These are phyloP conservation scores for Triplophysa dalaica DNA, from an alignment of 2,113 vertebrate species.

Conservation along the genomic window DNA sequence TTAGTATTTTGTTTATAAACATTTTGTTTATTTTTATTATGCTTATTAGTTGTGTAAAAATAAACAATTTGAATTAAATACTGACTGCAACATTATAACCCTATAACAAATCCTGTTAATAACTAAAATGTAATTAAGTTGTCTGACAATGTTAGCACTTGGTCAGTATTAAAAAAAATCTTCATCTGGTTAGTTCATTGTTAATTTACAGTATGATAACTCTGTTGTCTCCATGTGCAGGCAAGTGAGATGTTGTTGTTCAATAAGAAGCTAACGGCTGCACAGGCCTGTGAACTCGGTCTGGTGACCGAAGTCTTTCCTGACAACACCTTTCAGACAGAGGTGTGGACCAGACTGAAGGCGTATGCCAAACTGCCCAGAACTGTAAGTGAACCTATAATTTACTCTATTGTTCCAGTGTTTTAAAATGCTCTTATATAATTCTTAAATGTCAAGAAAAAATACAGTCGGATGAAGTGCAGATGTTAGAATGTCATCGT, in stretches of 20 bases:
- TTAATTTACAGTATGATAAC: not conserved
- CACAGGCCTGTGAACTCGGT: constrained; percentile 81
- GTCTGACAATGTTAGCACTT: too few species aligned
- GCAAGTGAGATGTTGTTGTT: constrained; percentile 90
- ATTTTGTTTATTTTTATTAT: too few species aligned
- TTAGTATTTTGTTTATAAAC: too few species aligned
- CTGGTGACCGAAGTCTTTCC: constrained; percentile 92
- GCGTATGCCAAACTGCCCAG: constrained; percentile 79
- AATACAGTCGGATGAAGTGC: too few species aligned
- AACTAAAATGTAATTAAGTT: too few species aligned
- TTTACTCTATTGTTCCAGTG: not conserved
- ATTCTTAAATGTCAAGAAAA: not conserved
- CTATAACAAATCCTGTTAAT: too few species aligned
- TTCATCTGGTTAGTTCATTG: not conserved
- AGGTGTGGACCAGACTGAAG: constrained; percentile 84
- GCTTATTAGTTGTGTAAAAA: too few species aligned
- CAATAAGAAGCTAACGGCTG: constrained; percentile 87
- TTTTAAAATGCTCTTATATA: not conserved
- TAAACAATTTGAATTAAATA: too few species aligned
- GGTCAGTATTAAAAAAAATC: not conserved
- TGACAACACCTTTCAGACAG: constrained; percentile 81
- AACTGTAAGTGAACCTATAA: constrained; percentile 72
- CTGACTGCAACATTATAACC: too few species aligned
- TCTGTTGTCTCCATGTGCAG: constrained; percentile 62
- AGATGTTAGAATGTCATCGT: not conserved